These are phyloP conservation scores for Spodoptera littoralis DNA, from an alignment of 2,888 invertebrate genomes.

Conservation along the genomic window DNA sequence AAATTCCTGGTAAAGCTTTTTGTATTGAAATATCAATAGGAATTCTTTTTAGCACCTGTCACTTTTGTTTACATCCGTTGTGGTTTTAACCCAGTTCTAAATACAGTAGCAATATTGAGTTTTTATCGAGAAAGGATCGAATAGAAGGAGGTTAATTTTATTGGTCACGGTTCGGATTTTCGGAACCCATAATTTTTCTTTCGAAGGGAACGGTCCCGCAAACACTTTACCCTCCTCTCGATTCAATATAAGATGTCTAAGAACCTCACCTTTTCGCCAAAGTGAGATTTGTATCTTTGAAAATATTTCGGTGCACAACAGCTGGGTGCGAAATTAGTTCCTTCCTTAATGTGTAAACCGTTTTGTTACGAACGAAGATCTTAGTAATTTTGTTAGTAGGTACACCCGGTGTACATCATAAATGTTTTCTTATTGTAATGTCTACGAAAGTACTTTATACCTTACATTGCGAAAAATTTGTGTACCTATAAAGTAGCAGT, in stretches of 20 bases:
- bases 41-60: no score
- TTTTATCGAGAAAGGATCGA: conserved; percentile 20
- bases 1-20: conserved; percentile 1
- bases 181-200: conserved; percentile 30
- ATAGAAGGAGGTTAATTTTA: conserved; percentile 30
- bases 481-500: neutral
- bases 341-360: conserved; percentile 39
- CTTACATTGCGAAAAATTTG: conserved; percentile 14
- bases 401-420: conserved; percentile 38
- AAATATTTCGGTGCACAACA: conserved; percentile 28
- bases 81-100: no score
- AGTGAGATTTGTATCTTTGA: conserved; percentile 28
- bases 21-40: neutral
- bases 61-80: no score
- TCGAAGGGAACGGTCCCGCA: conserved; percentile 23
- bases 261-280: conserved; percentile 24
- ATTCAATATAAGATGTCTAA: conserved; percentile 26
- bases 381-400: conserved; percentile 36
- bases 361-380: conserved; percentile 36
- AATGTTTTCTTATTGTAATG: conserved; percentile 27
- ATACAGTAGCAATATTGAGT: conserved; percentile 18
- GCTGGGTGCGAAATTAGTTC: conserved; percentile 34
- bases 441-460: conserved; percentile 1
- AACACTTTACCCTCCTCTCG: conserved; percentile 25
- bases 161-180: conserved; percentile 28